Percentiles rank a stretch among this genome's conserved stretches.
phyloP scores from a whole-genome alignment of 2,797 vertebrate genomes.

The Paedocypris micromegethes region DNA sequence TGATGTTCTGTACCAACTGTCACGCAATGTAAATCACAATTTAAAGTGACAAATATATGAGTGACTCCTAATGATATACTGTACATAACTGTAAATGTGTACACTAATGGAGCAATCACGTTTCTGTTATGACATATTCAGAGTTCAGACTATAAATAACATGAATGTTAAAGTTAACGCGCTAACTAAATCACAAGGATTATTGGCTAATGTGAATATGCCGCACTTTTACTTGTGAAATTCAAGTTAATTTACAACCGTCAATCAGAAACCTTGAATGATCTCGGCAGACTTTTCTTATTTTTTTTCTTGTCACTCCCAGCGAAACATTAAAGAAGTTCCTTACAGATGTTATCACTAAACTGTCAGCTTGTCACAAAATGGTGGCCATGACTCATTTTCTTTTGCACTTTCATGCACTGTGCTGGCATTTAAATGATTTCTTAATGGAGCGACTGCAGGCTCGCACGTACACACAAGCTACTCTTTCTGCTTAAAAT shows the following conservation, averaged over 20 bases:
- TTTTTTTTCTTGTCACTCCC: constrained; percentile 17
- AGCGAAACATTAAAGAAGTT: constrained; percentile 10
- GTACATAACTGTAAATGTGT: too few species aligned
- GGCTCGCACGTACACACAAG: neutral
- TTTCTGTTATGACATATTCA: too few species aligned
- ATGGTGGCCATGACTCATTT: constrained; percentile 29
- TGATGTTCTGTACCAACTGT: too few species aligned
- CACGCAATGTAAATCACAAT: too few species aligned
- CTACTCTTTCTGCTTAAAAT: constrained; percentile 6
- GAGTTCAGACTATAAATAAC: too few species aligned
- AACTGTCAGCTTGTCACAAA: constrained; percentile 34
- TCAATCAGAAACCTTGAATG: constrained; percentile 19
- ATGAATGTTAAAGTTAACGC: too few species aligned
- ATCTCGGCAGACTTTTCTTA: constrained; percentile 16
- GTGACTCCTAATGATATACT: too few species aligned
- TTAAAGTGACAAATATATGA: too few species aligned
- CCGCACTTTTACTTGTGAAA: constrained; percentile 14
- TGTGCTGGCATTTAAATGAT: constrained; percentile 43
- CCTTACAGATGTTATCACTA: constrained; percentile 32
- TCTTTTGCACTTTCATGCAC: constrained; percentile 33
- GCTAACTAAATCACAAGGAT: too few species aligned
- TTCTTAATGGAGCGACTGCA: constrained; percentile 38
- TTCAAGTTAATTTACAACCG: constrained; percentile 17
- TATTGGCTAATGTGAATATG: neutral
- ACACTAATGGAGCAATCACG: too few species aligned